phyloP scores from a whole-genome alignment of 2,113 vertebrate genomes.

The Brachyhypopomus gauderio region DNA sequence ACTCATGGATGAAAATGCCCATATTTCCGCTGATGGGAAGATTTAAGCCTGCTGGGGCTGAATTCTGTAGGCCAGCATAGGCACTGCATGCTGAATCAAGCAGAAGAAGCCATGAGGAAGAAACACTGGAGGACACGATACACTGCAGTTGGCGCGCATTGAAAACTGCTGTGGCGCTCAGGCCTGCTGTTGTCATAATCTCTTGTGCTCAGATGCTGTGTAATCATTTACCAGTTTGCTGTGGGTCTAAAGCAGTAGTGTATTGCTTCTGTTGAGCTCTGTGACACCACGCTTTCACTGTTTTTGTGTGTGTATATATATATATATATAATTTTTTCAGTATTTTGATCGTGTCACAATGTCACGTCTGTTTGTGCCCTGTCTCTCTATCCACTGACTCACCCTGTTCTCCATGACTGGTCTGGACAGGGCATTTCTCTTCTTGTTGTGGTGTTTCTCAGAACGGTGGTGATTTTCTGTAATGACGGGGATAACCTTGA shows the following conservation, averaged over 20 bases:
- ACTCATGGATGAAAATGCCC: no score
- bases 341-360: slow-evolving; percentile 10
- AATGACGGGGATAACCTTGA: slow-evolving; percentile 52
- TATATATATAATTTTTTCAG: not conserved
- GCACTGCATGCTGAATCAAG: not conserved
- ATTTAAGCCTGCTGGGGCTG: not conserved
- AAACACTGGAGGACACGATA: slow-evolving; percentile 56
- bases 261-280: not conserved
- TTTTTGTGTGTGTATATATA: not conserved
- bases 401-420: slow-evolving; percentile 51
- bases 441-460: slow-evolving; percentile 46
- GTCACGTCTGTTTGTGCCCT: slow-evolving; percentile 58
- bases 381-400: slow-evolving; percentile 56
- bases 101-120: not conserved
- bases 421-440: slow-evolving; percentile 58
- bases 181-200: slow-evolving; percentile 55
- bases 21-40: no score
- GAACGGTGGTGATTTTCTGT: slow-evolving; percentile 56
- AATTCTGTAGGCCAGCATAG: not conserved
- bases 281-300: not conserved
- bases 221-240: slow-evolving; percentile 68
- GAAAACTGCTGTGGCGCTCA: slow-evolving; percentile 19
- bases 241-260: slow-evolving; percentile 37
- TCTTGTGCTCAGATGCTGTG: slow-evolving; percentile 53
- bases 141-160: slow-evolving; percentile 54